Percentiles rank a stretch among this genome's conserved stretches.
Evolutionary conservation across 2,797 vertebrate species (phyloP).

Genomic region (Columba guinea): DNA sequence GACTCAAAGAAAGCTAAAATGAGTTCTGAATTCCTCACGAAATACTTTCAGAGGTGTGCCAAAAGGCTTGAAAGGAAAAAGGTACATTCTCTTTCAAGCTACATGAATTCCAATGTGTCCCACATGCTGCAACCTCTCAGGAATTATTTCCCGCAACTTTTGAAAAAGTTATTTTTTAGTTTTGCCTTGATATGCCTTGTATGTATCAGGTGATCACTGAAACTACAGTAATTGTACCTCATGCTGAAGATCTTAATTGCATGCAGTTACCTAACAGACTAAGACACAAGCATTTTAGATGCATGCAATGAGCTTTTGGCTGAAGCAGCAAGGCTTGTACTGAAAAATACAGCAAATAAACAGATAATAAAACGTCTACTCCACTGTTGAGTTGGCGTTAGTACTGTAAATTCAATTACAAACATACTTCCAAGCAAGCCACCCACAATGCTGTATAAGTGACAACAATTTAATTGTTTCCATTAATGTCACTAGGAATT

Average conservation of each 20-base stretch:
- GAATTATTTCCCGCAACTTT: conserved; percentile 54
- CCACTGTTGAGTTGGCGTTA: neutral
- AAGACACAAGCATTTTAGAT: neutral
- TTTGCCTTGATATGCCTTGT: neutral
- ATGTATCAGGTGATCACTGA: neutral
- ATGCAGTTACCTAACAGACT: neutral
- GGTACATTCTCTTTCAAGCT: conserved; percentile 43
- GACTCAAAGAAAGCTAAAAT: conserved; percentile 55
- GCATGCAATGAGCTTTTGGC: neutral
- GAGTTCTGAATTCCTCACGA: conserved; percentile 54
- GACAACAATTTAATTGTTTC: neutral
- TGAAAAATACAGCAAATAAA: conserved; percentile 29
- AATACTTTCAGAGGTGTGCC: conserved; percentile 43
- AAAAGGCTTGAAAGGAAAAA: conserved; percentile 45
- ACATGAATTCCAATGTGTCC: conserved; percentile 55
- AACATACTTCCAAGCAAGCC: neutral
- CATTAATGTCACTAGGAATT: neutral
- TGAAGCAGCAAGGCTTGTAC: neutral
- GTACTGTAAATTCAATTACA: neutral
- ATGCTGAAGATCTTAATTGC: neutral
- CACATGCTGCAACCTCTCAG: conserved; percentile 40
- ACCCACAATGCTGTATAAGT: neutral
- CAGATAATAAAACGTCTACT: conserved; percentile 21
- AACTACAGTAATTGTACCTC: neutral
- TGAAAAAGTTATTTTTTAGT: conserved; percentile 18